A percentile compares a stretch with the other conserved stretches of the same genome.
Evolutionary conservation across 2,797 vertebrate genomes (phyloP).

Genomic region (Alfaro cultratus): DNA sequence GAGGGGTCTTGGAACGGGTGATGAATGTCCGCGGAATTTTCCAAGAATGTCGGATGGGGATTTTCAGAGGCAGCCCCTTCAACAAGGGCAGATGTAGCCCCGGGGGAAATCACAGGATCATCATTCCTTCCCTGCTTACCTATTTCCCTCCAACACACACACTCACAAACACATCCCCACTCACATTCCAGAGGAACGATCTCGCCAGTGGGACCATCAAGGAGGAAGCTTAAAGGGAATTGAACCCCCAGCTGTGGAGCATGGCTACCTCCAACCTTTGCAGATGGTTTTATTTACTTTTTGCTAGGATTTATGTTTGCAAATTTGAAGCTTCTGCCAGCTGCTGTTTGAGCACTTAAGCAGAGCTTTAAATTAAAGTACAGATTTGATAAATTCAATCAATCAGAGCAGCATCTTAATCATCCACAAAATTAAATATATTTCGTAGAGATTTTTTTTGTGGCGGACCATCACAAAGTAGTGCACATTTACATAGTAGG

Average conservation of each 20-base stretch:
- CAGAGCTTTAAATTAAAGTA: conserved; percentile 47
- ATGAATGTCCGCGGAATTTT: conserved; percentile 71
- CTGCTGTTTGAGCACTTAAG: conserved; percentile 35
- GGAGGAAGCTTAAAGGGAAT: conserved; percentile 60
- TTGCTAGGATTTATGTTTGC: conserved; percentile 56
- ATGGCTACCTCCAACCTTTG: conserved; percentile 52
- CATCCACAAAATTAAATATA: neutral
- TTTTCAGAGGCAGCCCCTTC: conserved; percentile 57
- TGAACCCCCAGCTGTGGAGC: conserved; percentile 52
- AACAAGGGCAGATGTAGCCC: conserved; percentile 73
- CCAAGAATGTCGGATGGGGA: conserved; percentile 67
- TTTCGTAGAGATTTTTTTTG: neutral
- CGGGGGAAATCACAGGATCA: conserved; percentile 72
- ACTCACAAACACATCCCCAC: conserved; percentile 31
- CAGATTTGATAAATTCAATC: conserved; percentile 31
- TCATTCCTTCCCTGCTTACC: conserved; percentile 72
- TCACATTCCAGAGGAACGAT: conserved; percentile 56
- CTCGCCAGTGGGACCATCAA: conserved; percentile 21
- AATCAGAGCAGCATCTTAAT: conserved; percentile 7
- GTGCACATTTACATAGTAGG: neutral
- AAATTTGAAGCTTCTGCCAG: conserved; percentile 45
- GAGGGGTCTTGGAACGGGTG: conserved; percentile 52
- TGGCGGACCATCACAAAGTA: neutral
- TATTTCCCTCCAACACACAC: conserved; percentile 47
- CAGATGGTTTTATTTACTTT: conserved; percentile 70